These are phyloP conservation scores for Miltochrista miniata DNA, from an alignment of 2,888 invertebrate species.

Conservation along the genomic window DNA sequence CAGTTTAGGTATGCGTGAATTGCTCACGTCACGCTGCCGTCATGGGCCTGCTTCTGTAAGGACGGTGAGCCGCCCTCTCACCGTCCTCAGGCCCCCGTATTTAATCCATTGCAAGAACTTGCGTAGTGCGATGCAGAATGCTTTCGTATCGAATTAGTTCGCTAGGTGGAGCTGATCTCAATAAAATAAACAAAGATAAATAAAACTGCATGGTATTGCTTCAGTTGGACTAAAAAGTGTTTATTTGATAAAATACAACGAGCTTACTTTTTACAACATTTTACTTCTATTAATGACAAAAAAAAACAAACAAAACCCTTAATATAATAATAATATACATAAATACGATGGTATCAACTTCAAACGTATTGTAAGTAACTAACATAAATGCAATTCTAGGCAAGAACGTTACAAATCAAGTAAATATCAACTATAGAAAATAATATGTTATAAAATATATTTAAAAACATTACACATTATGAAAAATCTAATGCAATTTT, in stretches of 20 bases:
- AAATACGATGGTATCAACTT: slow-evolving; percentile 83
- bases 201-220: slow-evolving; percentile 76
- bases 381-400: slow-evolving; percentile 83
- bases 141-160: no score
- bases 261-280: slow-evolving; percentile 84
- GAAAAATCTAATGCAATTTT: slow-evolving; percentile 69
- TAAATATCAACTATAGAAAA: slow-evolving; percentile 66
- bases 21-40: no score
- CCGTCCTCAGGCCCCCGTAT: no score
- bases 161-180: no score
- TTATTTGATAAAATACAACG: slow-evolving; percentile 84
- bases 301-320: slow-evolving; percentile 83
- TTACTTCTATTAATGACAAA: slow-evolving; percentile 83
- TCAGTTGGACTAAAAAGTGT: slow-evolving; percentile 84
- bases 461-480: slow-evolving; percentile 65
- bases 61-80: no score
- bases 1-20: no score
- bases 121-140: no score
- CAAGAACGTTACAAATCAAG: slow-evolving; percentile 77
- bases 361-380: slow-evolving; percentile 77
- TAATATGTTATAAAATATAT: slow-evolving; percentile 55
- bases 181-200: slow-evolving; percentile 50
- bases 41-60: no score
- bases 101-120: no score
- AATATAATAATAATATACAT: slow-evolving; percentile 81